A percentile compares a stretch with the other conserved stretches of the same genome.
These are phyloP conservation scores for Gobius niger DNA, from an alignment of 2,113 vertebrate genomes.

Conservation along the genomic window DNA sequence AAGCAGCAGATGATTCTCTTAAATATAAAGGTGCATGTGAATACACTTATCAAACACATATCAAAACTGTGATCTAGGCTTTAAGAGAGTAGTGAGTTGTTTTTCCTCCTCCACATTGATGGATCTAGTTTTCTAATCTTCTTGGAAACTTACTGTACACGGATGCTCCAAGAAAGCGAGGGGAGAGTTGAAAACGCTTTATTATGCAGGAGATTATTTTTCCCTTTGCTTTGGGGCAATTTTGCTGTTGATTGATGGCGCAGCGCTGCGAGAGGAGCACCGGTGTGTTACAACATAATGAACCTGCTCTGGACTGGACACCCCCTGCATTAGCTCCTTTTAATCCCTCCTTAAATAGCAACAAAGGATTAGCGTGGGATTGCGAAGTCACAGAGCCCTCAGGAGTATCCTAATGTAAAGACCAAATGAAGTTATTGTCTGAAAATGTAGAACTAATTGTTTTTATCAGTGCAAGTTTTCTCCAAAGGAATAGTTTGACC, in stretches of 20 bases:
- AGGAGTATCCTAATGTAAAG: slow-evolving; percentile 64
- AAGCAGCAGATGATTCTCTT: no score
- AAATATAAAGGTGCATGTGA: no score
- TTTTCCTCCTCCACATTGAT: no score
- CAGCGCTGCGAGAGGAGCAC: slow-evolving; percentile 42
- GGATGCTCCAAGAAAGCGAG: neutral
- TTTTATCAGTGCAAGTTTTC: slow-evolving; percentile 41
- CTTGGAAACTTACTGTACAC: no score
- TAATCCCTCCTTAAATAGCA: slow-evolving; percentile 78
- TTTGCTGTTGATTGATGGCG: slow-evolving; percentile 64
- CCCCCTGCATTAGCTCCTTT: slow-evolving; percentile 67
- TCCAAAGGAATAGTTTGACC: slow-evolving; percentile 33
- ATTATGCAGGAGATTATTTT: slow-evolving; percentile 66
- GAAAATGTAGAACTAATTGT: slow-evolving; percentile 62
- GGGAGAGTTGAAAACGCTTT: slow-evolving; percentile 37
- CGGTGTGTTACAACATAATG: slow-evolving; percentile 49
- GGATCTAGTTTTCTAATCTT: no score
- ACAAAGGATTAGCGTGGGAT: slow-evolving; percentile 72
- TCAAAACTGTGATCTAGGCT: no score
- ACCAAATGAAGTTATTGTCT: slow-evolving; percentile 61
- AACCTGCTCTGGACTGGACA: slow-evolving; percentile 66
- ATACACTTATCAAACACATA: no score
- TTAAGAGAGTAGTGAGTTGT: no score
- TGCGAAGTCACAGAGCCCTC: slow-evolving; percentile 61
- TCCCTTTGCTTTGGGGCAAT: slow-evolving; percentile 40